Evolutionary conservation across 2,888 invertebrate genomes (phyloP).

Genomic region (Opisthograptis luteolata): DNA sequence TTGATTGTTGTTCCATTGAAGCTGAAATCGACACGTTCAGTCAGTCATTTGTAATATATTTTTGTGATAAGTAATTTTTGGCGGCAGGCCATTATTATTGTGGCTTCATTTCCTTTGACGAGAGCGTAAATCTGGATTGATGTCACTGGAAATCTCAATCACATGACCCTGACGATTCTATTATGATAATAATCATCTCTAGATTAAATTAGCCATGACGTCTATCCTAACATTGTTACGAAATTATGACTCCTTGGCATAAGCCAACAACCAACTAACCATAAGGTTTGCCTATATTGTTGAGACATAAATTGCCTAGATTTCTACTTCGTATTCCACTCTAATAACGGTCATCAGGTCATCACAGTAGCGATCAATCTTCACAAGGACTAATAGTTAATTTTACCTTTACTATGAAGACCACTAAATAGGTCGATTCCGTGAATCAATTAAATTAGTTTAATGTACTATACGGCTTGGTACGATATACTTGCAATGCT

Average conservation of each 20-base stretch:
- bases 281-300: slow-evolving; percentile 22
- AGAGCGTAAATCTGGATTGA: background rate
- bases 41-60: slow-evolving; percentile 13
- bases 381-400: background rate
- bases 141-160: slow-evolving; percentile 1
- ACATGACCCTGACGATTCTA: background rate
- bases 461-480: too few species aligned
- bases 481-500: too few species aligned
- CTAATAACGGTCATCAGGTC: slow-evolving; percentile 8
- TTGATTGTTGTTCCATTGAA: slow-evolving; percentile 6
- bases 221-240: background rate
- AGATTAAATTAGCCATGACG: background rate
- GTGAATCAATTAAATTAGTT: too few species aligned
- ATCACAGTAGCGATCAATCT: background rate
- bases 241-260: background rate
- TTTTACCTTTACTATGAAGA: too few species aligned
- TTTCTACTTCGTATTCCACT: slow-evolving; percentile 20
- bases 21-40: slow-evolving; percentile 5
- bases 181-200: background rate
- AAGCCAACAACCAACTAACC: too few species aligned
- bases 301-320: slow-evolving; percentile 13
- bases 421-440: too few species aligned
- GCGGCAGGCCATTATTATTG: slow-evolving; percentile 18
- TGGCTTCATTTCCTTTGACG: slow-evolving; percentile 5
- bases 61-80: slow-evolving; percentile 13